Evolutionary conservation across 2,888 invertebrate genomes (phyloP), one percentile per base, ranked within the genome.

Genomic region (Sarcophaga variegata): DNA sequence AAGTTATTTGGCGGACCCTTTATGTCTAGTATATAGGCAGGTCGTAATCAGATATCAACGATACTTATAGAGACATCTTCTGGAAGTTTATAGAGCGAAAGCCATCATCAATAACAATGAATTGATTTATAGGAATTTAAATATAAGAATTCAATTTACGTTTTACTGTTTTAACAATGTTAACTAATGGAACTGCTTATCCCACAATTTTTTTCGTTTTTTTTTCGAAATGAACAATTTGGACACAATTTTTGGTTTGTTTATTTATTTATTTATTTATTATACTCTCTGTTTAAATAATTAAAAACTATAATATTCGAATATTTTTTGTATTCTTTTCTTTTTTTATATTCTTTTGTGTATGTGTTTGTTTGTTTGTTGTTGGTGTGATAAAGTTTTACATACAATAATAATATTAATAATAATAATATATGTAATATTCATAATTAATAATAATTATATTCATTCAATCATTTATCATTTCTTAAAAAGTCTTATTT

Each of bases 241-340:
- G 70, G 12, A 87, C 74, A 76, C 3, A 70, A 66, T 54, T 71
- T 63, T 62, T 77, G 27, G 25, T 80, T 72, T 20, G 67, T 22
- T 22, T 72, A 72, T 72, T 54, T 85, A 25, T 69, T 20, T 69
- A 64, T 81, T 37, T 72, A 17, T 63, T 74, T 62, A 54, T 47
- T n/a, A 49, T 70, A 14, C 80, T 79, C 71, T 22, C 20, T 37
- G 54, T 47, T n/a, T 84, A 74, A 20, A 37, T 66, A 25, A 72
- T 79, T 62, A 74, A 80, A 85, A 88, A 85, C 85, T 88, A 88
- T 81, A 87, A 85, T 87, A 87, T 85, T 88, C 87, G 87, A 88
- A 85, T 88, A 85, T 80, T 82, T 82, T 80, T 82, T 11, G 22
- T 49, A 0, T 47, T 70, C 69, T 17, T n/a, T 74, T 74, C 45